These are phyloP conservation scores for Allacma fusca DNA, from an alignment of 2,888 invertebrate species.

Conservation along the genomic window DNA sequence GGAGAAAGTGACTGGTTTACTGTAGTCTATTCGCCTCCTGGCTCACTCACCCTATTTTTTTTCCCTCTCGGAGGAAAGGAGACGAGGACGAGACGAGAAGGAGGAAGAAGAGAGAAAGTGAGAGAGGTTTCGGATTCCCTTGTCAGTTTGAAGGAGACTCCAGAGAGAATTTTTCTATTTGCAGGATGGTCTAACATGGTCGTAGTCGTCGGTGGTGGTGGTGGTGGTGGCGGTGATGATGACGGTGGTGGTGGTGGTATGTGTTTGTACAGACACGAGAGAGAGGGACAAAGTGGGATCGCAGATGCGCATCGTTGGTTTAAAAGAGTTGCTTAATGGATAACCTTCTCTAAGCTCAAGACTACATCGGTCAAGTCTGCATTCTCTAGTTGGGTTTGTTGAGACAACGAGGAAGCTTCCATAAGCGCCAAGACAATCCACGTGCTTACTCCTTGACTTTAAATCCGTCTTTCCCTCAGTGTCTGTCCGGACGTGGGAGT, in stretches of 20 bases:
- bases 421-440: conserved; percentile 35
- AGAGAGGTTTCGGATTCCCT: not conserved
- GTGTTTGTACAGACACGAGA: conserved; percentile 10
- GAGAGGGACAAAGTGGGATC: conserved; percentile 18
- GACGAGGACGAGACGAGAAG: not conserved
- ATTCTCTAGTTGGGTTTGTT: conserved; percentile 17
- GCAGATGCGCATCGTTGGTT: conserved; percentile 40
- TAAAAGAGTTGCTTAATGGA: conserved; percentile 36
- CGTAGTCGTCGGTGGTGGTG: conserved; percentile 24
- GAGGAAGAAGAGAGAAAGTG: conserved; percentile 1
- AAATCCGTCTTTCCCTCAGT: not conserved
- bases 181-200: not conserved
- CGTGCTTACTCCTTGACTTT: conserved; percentile 1
- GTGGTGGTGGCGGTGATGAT: conserved; percentile 14
- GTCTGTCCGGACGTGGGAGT: not conserved
- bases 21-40: conserved; percentile 21
- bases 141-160: conserved; percentile 11
- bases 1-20: conserved; percentile 20
- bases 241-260: conserved; percentile 19
- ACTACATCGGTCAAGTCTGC: conserved; percentile 32
- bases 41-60: not conserved
- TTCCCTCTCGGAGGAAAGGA: not conserved
- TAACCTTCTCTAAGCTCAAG: conserved; percentile 40
- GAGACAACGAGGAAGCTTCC: conserved; percentile 27
- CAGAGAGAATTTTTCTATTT: conserved; percentile 16